These are phyloP conservation scores for Teleogryllus occipitalis DNA, from an alignment of 1,140 invertebrate genomes.

Conservation along the genomic window DNA sequence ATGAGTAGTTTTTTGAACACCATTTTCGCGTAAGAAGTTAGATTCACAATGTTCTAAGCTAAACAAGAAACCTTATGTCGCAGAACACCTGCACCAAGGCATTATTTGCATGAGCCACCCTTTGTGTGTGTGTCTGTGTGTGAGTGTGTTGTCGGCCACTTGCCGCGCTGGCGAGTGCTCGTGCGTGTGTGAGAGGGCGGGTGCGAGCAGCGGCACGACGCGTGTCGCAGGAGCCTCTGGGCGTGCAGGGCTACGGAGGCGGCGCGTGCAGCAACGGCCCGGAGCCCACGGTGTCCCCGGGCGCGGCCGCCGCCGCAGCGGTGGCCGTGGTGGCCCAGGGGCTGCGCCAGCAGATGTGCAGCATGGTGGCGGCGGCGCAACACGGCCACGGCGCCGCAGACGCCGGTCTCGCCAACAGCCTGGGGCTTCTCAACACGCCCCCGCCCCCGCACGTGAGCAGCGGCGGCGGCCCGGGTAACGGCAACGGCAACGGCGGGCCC, in stretches of 20 bases:
- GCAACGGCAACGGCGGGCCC: background rate
- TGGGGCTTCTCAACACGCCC: conserved; percentile 27
- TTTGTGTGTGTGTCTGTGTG: no score
- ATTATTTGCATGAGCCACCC: no score
- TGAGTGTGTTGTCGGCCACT: no score
- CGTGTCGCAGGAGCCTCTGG: conserved; percentile 34
- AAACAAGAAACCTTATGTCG: no score
- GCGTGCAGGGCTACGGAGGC: conserved; percentile 35
- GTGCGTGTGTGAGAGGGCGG: background rate
- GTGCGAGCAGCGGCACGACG: conserved; percentile 31
- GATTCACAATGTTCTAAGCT: no score
- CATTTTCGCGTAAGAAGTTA: no score
- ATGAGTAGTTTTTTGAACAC: no score
- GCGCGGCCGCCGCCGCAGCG: conserved; percentile 56
- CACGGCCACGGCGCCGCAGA: conserved; percentile 38
- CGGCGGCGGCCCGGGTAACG: background rate
- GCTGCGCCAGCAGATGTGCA: conserved; percentile 61
- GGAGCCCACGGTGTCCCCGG: conserved; percentile 55
- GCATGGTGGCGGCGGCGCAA: conserved; percentile 54
- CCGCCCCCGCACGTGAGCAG: conserved; percentile 35
- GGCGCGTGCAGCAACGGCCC: conserved; percentile 45
- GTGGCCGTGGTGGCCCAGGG: conserved; percentile 65
- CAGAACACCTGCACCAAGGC: no score
- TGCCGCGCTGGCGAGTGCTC: no score
- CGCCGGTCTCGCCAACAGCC: conserved; percentile 32